A percentile compares a stretch with the other conserved stretches of the same genome.
Conservation (phyloP, 2,113 vertebrate species). For the Lutjanus erythropterus region DNA sequence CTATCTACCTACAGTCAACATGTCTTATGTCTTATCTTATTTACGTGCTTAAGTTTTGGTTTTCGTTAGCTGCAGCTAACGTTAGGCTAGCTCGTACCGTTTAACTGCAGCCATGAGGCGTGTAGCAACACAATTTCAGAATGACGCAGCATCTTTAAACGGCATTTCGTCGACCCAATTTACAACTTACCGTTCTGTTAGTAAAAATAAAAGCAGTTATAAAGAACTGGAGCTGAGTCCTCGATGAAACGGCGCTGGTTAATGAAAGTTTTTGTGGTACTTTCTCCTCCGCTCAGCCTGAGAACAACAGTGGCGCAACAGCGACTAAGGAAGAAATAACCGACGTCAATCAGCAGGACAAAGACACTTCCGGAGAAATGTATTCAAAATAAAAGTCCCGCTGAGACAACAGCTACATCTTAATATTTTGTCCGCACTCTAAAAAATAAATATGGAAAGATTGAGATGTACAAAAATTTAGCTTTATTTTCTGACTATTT, state of each 20-base stretch:
- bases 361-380: not conserved
- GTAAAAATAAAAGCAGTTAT: not conserved
- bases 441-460: too few species aligned
- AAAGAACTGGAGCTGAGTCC: rapidly evolving
- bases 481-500: too few species aligned
- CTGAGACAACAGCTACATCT: not conserved
- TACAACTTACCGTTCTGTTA: conserved; percentile 43
- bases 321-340: rapidly evolving
- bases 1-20: too few species aligned
- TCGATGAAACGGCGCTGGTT: rapidly evolving
- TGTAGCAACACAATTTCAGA: not conserved
- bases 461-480: too few species aligned
- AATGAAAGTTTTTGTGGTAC: too few species aligned
- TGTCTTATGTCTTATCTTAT: rapidly evolving
- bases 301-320: not conserved
- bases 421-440: too few species aligned
- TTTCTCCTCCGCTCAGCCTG: rapidly evolving
- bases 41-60: not conserved
- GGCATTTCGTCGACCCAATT: too few species aligned
- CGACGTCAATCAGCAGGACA: rapidly evolving
- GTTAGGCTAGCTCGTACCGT: not conserved
- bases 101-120: not conserved
- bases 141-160: conserved; percentile 54
- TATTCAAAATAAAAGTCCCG: conserved; percentile 18
- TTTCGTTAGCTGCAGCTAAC: not conserved